Evolutionary conservation across 2,113 vertebrate species (phyloP).

Genomic region (Tamias sibiricus): DNA sequence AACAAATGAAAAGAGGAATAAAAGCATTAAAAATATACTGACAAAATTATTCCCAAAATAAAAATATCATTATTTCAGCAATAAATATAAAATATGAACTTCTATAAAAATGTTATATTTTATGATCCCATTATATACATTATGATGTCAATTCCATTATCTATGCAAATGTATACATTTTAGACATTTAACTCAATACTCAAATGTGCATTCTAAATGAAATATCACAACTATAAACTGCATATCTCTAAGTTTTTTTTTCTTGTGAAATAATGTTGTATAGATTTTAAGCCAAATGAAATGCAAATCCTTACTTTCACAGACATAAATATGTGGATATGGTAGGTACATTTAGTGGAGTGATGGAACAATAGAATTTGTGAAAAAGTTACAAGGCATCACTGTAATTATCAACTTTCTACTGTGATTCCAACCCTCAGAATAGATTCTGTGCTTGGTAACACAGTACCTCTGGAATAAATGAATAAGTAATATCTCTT

Average conservation of each 20-base stretch:
- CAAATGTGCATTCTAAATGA: slow-evolving; percentile 45
- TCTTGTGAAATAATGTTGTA: not conserved
- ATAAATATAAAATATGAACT: slow-evolving; percentile 75
- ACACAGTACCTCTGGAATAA: not conserved
- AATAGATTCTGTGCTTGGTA: not conserved
- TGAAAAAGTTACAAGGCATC: not conserved
- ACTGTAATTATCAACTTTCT: not conserved
- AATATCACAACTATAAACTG: not conserved
- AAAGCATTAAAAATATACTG: slow-evolving; percentile 48
- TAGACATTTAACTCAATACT: slow-evolving; percentile 70
- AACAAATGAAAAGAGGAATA: slow-evolving; percentile 58
- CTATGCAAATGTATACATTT: slow-evolving; percentile 56
- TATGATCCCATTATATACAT: slow-evolving; percentile 72
- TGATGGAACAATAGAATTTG: not conserved
- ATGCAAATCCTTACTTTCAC: not conserved
- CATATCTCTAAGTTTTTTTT: not conserved
- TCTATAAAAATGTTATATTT: slow-evolving; percentile 70
- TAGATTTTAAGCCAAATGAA: not conserved
- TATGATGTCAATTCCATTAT: slow-evolving; percentile 62
- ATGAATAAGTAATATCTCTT: not conserved
- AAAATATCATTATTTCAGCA: slow-evolving; percentile 68
- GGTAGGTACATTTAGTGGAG: not conserved
- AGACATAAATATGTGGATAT: not conserved
- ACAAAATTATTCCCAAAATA: slow-evolving; percentile 25
- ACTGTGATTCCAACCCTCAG: not conserved